Conservation (phyloP, 2,888 invertebrate genomes). For the Drosophila kanekoi region DNA sequence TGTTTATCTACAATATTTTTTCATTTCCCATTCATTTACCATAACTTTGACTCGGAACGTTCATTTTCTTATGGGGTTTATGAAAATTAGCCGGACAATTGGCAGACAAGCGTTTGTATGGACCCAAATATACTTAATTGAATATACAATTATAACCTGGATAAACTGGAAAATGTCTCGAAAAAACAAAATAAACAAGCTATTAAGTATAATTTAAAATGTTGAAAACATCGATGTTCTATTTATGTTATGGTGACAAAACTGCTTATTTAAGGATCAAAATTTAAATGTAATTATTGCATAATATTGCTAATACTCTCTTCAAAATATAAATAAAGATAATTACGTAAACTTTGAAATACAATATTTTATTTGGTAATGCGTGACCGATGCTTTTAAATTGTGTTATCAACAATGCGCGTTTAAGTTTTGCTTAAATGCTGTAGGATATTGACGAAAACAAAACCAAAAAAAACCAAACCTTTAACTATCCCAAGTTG, state of each 20-base stretch:
- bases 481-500: slow-evolving; percentile 69
- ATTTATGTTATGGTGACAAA: slow-evolving; percentile 53
- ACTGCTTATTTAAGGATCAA: slow-evolving; percentile 31
- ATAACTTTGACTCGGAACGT: too few species aligned
- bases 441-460: slow-evolving; percentile 37
- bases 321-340: slow-evolving; percentile 36
- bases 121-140: too few species aligned
- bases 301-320: slow-evolving; percentile 45
- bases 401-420: slow-evolving; percentile 72
- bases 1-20: too few species aligned
- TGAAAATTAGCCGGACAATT: neutral
- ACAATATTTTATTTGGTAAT: slow-evolving; percentile 60
- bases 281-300: slow-evolving; percentile 42
- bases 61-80: neutral
- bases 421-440: slow-evolving; percentile 62
- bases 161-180: slow-evolving; percentile 15
- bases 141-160: too few species aligned
- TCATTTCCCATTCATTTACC: too few species aligned
- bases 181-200: neutral
- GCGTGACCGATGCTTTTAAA: slow-evolving; percentile 78
- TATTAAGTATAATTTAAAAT: neutral
- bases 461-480: slow-evolving; percentile 30
- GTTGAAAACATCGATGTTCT: slow-evolving; percentile 24
- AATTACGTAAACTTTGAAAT: slow-evolving; percentile 56
- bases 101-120: neutral